Percentiles rank a stretch among this genome's conserved stretches.
Evolutionary conservation across 2,797 vertebrate genomes (phyloP).

Genomic region (Xyrichtys novacula): DNA sequence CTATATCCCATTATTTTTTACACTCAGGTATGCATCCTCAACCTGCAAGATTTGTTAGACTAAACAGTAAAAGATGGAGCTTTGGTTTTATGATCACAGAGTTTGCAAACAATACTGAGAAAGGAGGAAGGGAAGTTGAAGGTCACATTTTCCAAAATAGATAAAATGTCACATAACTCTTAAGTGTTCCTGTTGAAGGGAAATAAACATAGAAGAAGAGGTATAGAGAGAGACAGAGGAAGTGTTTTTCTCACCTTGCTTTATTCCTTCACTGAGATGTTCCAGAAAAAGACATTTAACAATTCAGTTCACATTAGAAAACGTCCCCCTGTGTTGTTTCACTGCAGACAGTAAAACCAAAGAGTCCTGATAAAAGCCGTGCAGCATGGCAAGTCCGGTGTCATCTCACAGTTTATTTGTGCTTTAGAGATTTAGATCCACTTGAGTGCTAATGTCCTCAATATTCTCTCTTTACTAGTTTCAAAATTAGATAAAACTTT

Average conservation of each 20-base stretch:
- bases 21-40: not conserved
- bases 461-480: conserved; percentile 37
- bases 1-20: not conserved
- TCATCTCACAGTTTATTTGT: conserved; percentile 40
- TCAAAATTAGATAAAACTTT: conserved; percentile 43
- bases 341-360: conserved; percentile 34
- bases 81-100: conserved; percentile 2
- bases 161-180: not conserved
- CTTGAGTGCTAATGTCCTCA: conserved; percentile 40
- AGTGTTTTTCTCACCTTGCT: conserved; percentile 19
- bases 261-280: conserved; percentile 18
- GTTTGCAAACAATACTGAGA: conserved; percentile 1
- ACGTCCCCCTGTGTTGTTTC: conserved; percentile 36
- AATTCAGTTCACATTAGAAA: conserved; percentile 52
- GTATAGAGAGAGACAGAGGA: conserved; percentile 8
- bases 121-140: not conserved
- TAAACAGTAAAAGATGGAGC: conserved; percentile 16
- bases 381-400: conserved; percentile 28
- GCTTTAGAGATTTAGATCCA: conserved; percentile 55
- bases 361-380: conserved; percentile 40
- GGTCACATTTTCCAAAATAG: conserved; percentile 10
- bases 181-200: conserved; percentile 22
- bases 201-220: not conserved
- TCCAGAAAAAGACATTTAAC: conserved; percentile 35
- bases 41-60: not conserved